These are phyloP conservation scores for Misgurnus mizolepis DNA, from an alignment of 2,113 vertebrate genomes.

Conservation along the genomic window DNA sequence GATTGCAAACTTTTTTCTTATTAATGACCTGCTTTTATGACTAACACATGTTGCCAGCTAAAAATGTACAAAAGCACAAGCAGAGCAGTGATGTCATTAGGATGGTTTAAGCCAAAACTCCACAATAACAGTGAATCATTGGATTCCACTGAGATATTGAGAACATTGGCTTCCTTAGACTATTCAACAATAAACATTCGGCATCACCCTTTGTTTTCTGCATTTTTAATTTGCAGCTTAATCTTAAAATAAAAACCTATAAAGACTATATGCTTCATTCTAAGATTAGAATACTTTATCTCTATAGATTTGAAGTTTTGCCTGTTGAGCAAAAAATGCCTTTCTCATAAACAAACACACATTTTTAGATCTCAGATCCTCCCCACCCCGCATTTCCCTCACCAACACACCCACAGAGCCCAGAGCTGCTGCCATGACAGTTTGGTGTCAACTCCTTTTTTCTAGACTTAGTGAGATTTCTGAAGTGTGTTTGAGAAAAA, in stretches of 20 bases:
- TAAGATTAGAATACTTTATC: constrained; percentile 20
- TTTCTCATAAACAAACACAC: constrained; percentile 60
- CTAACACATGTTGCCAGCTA: constrained; percentile 64
- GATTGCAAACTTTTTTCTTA: constrained; percentile 45
- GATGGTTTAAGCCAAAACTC: constrained; percentile 47
- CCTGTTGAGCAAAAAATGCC: constrained; percentile 37
- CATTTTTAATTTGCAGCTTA: not conserved
- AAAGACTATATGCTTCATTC: not conserved
- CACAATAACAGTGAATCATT: constrained; percentile 37
- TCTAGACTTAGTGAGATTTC: constrained; percentile 66
- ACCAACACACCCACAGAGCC: constrained; percentile 59
- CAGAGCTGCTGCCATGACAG: constrained; percentile 72
- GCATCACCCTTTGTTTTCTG: not conserved
- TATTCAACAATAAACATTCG: constrained; percentile 6
- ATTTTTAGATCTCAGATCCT: constrained; percentile 48
- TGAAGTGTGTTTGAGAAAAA: constrained; percentile 35
- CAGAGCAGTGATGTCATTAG: constrained; percentile 50
- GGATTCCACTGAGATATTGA: constrained; percentile 19
- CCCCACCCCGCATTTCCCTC: constrained; percentile 52
- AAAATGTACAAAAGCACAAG: constrained; percentile 69
- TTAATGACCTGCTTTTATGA: constrained; percentile 63
- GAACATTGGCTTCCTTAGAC: not conserved
- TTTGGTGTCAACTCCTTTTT: constrained; percentile 78
- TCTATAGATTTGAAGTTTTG: constrained; percentile 42
- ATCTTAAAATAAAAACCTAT: constrained; percentile 1